Evolutionary conservation across 1,140 invertebrate species (phyloP).

Genomic region (Conopomorpha cramerella): DNA sequence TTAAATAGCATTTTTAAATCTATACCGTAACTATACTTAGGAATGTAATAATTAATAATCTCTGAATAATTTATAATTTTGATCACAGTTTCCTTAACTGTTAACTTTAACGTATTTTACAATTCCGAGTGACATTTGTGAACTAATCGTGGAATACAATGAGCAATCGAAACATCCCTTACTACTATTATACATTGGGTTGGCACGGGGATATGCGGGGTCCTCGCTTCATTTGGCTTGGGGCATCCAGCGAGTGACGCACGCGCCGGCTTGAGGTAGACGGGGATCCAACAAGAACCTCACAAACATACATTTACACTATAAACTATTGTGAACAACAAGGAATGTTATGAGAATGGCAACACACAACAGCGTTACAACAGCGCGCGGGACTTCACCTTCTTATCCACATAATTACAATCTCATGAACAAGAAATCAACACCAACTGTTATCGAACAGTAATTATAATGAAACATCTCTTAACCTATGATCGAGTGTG

Average conservation of each 20-base stretch:
- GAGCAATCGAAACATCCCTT: conserved; percentile 52
- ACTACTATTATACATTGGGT: conserved; percentile 46
- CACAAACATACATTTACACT: conserved; percentile 48
- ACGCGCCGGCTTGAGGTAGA: conserved; percentile 43
- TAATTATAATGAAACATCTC: too few species aligned
- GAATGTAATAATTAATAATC: conserved; percentile 58
- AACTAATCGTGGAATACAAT: conserved; percentile 50
- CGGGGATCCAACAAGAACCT: too few species aligned
- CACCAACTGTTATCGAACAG: too few species aligned
- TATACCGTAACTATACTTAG: too few species aligned
- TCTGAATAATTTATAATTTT: conserved; percentile 61
- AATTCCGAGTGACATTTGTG: conserved; percentile 46
- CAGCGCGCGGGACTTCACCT: conserved; percentile 8
- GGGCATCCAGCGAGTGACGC: conserved; percentile 6
- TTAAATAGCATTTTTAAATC: too few species aligned
- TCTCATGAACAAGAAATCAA: too few species aligned
- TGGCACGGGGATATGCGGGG: too few species aligned
- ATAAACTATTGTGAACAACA: conserved; percentile 43
- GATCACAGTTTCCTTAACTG: conserved; percentile 59
- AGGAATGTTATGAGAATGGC: conserved; percentile 51
- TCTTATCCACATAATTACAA: too few species aligned
- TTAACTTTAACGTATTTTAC: conserved; percentile 56
- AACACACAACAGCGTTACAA: conserved; percentile 29
- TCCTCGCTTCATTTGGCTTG: conserved; percentile 53
- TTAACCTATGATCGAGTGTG: too few species aligned